A percentile compares a stretch with the other conserved stretches of the same genome.
Evolutionary conservation across 2,888 invertebrate species (phyloP).

Genomic region (Ophion slaviceki): DNA sequence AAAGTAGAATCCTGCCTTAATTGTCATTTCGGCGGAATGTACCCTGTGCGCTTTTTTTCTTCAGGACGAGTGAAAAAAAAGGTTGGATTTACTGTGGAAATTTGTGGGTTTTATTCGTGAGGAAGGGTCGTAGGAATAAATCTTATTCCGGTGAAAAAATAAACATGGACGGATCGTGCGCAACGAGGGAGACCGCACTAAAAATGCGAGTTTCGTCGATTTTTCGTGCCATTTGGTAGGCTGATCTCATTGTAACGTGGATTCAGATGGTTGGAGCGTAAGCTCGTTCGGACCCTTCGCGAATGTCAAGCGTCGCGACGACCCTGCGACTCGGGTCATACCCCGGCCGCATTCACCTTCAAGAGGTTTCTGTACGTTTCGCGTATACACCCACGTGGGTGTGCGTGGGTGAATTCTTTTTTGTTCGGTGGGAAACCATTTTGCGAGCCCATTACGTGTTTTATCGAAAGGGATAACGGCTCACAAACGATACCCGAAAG

Average conservation of each 20-base stretch:
- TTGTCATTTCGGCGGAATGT: conserved; percentile 2
- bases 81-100: conserved; percentile 29
- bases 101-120: conserved; percentile 18
- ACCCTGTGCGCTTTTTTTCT: background rate
- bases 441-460: conserved; percentile 51
- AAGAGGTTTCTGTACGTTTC: background rate
- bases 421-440: conserved; percentile 24
- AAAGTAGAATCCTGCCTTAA: too few species aligned
- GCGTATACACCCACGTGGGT: background rate
- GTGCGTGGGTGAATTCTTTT: conserved; percentile 7
- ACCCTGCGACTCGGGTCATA: conserved; percentile 13
- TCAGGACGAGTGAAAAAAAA: background rate
- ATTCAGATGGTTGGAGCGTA: conserved; percentile 22
- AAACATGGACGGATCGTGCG: background rate
- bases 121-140: conserved; percentile 20
- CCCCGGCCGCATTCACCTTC: background rate
- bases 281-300: conserved; percentile 7
- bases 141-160: conserved; percentile 16
- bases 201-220: conserved; percentile 26
- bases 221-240: conserved; percentile 45
- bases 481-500: conserved; percentile 58
- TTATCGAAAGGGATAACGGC: conserved; percentile 60
- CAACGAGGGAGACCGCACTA: background rate
- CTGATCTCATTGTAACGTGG: conserved; percentile 36
- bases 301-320: conserved; percentile 29